A percentile compares a stretch with the other conserved stretches of the same genome.
These are phyloP conservation scores for Hydractinia echinata DNA, from an alignment of 30 jellyfish, hydroid and myxozoan genomes.

Conservation along the genomic window DNA sequence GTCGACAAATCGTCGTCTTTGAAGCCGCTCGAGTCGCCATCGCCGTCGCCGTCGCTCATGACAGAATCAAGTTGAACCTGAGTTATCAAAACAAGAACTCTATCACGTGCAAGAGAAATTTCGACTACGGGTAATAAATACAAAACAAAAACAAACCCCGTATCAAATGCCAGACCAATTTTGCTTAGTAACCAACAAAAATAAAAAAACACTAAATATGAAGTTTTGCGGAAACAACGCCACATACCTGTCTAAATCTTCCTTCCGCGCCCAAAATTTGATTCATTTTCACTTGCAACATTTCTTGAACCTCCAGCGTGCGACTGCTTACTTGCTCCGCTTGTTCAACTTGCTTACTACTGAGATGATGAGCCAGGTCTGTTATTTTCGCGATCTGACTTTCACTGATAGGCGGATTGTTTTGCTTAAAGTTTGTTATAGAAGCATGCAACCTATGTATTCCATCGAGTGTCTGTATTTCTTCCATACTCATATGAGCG, in stretches of 20 bases:
- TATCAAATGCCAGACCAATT: no score
- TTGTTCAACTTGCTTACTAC: slow-evolving; percentile 79
- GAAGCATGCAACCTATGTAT: slow-evolving; percentile 45
- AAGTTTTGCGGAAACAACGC: no score
- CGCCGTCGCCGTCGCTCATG: slow-evolving; percentile 64
- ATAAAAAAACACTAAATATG: no score
- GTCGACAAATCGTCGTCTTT: slow-evolving; percentile 97
- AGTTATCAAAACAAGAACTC: not conserved
- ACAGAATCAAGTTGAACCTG: slow-evolving; percentile 2
- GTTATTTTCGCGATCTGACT: slow-evolving; percentile 88
- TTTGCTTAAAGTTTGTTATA: slow-evolving; percentile 29
- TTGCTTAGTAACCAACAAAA: no score
- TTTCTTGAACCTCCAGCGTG: slow-evolving; percentile 82
- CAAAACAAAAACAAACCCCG: not conserved
- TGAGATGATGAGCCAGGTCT: slow-evolving; percentile 94
- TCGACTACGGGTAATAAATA: not conserved
- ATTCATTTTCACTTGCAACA: slow-evolving; percentile 61
- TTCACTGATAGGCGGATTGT: slow-evolving; percentile 60
- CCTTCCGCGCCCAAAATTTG: slow-evolving; percentile 68
- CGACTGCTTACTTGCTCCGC: slow-evolving; percentile 88
- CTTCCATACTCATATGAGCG: slow-evolving; percentile 97
- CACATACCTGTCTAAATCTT: slow-evolving; percentile 58
- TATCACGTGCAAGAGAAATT: not conserved
- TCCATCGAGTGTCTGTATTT: slow-evolving; percentile 91
- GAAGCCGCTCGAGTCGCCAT: slow-evolving; percentile 91